A percentile compares a stretch with the other conserved stretches of the same genome.
Evolutionary conservation across 2,888 invertebrate genomes (phyloP).

Genomic region (Proisotoma minuta): DNA sequence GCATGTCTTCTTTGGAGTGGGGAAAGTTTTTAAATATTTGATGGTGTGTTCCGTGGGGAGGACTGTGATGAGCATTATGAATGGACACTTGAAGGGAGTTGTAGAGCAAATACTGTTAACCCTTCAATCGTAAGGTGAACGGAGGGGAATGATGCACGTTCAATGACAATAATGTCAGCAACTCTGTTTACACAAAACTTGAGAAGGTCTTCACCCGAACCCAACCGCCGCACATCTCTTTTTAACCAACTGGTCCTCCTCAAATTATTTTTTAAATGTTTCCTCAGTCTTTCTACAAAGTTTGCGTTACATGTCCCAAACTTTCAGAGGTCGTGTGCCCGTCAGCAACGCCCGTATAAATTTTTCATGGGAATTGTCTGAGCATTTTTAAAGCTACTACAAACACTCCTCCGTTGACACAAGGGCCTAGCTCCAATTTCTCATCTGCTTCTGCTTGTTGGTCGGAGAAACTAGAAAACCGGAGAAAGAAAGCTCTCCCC

Average conservation of each 20-base stretch:
- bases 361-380: slow-evolving; percentile 15
- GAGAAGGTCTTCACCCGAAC: slow-evolving; percentile 11
- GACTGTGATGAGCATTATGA: too few species aligned
- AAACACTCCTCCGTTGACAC: not conserved
- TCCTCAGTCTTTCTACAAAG: not conserved
- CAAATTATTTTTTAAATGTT: slow-evolving; percentile 15
- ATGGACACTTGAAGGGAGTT: slow-evolving; percentile 5
- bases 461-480: not conserved
- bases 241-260: slow-evolving; percentile 1
- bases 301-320: not conserved
- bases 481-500: not conserved
- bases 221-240: not conserved
- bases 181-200: slow-evolving; percentile 18
- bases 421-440: not conserved
- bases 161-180: slow-evolving; percentile 8
- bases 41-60: too few species aligned
- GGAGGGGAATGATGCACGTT: slow-evolving; percentile 12
- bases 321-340: slow-evolving; percentile 9
- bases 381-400: slow-evolving; percentile 10
- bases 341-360: slow-evolving; percentile 6
- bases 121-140: not conserved
- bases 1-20: too few species aligned
- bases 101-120: slow-evolving; percentile 1
- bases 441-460: not conserved
- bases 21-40: too few species aligned